phyloP scores from a whole-genome alignment of 2,797 vertebrate species.

The Melanotaenia maccullochi region DNA sequence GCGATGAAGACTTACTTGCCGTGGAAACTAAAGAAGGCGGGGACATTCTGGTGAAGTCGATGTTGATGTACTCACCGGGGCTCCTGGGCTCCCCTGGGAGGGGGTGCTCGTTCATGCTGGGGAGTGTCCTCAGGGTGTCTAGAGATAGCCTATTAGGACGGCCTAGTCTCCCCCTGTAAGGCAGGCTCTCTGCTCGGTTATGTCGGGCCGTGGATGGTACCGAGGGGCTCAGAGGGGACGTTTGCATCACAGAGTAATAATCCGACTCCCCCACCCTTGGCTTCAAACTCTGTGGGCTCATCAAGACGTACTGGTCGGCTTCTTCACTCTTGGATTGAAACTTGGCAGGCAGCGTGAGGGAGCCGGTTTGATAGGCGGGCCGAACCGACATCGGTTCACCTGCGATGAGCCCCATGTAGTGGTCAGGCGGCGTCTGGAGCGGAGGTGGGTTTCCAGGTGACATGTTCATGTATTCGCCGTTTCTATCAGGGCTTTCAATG shows the following conservation, averaged over 20 bases:
- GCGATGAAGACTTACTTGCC: constrained; percentile 82
- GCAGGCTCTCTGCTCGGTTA: constrained; percentile 61
- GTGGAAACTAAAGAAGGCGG: constrained; percentile 77
- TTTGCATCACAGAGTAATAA: constrained; percentile 77
- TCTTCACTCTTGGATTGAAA: constrained; percentile 80
- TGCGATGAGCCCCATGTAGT: constrained; percentile 77
- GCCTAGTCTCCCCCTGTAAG: constrained; percentile 78
- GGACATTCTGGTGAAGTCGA: constrained; percentile 84
- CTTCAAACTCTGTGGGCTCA: constrained; percentile 89
- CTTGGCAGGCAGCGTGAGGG: constrained; percentile 84
- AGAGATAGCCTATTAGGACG: constrained; percentile 89
- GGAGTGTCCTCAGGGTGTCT: constrained; percentile 86
- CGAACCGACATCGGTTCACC: constrained; percentile 68
- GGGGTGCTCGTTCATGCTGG: constrained; percentile 91
- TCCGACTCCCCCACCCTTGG: constrained; percentile 75
- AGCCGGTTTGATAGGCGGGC: constrained; percentile 76
- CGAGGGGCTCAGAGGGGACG: constrained; percentile 61
- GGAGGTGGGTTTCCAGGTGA: constrained; percentile 86
- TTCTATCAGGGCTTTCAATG: constrained; percentile 84
- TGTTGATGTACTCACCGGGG: constrained; percentile 91
- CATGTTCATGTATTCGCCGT: constrained; percentile 92
- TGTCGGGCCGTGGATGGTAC: constrained; percentile 80
- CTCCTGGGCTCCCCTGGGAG: constrained; percentile 88
- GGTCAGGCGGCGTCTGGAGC: constrained; percentile 88
- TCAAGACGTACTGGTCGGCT: constrained; percentile 91